Conservation (phyloP, 2,797 vertebrate genomes). For the Hafferia zeledoni region DNA sequence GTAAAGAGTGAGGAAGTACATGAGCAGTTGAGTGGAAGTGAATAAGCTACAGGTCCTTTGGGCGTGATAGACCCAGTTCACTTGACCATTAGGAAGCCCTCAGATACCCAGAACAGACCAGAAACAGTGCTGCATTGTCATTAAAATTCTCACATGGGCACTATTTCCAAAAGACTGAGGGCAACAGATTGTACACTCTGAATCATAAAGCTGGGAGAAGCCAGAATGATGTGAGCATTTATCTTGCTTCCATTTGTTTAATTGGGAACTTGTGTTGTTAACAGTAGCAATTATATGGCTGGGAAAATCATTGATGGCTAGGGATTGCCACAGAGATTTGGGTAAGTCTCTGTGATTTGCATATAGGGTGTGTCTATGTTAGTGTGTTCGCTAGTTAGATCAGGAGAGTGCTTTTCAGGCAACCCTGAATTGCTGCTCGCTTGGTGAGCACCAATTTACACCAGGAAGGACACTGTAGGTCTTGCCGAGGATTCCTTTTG, state of each 20-base stretch:
- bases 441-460: neutral
- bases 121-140: constrained; percentile 14
- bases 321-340: constrained; percentile 30
- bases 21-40: neutral
- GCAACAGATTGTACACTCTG: neutral
- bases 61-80: neutral
- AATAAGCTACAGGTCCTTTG: neutral
- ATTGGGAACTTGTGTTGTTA: constrained; percentile 27
- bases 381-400: neutral
- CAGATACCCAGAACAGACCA: neutral
- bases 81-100: neutral
- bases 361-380: neutral
- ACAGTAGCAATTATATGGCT: constrained; percentile 46
- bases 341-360: constrained; percentile 14
- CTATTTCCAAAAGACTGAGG: constrained; percentile 19
- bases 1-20: neutral
- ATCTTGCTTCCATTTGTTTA: constrained; percentile 49
- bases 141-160: neutral
- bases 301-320: constrained; percentile 24
- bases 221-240: neutral
- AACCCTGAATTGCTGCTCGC: neutral
- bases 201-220: constrained; percentile 44
- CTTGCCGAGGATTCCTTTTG: neutral
- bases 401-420: constrained; percentile 15
- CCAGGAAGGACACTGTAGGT: neutral